phyloP scores from a whole-genome alignment of 2,888 invertebrate species.

The Tanytarsus gracilentus region DNA sequence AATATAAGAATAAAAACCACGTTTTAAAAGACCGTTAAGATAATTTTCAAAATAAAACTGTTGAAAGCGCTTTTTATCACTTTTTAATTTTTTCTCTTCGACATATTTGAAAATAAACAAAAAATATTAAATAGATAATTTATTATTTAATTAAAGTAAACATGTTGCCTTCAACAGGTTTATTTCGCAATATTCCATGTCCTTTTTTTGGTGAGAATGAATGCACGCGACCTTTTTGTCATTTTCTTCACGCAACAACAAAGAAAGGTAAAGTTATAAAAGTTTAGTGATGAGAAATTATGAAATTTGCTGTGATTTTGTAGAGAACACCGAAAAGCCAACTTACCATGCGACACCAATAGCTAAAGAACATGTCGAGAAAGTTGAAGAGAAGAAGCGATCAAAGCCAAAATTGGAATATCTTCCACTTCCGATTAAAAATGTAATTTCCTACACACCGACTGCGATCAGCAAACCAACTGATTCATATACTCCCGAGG shows the following conservation, averaged over 20 bases:
- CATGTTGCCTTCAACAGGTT: slow-evolving; percentile 86
- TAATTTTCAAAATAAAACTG: too few species aligned
- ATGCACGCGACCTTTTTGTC: slow-evolving; percentile 86
- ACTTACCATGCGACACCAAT: slow-evolving; percentile 30
- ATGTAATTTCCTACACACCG: slow-evolving; percentile 12
- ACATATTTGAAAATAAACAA: too few species aligned
- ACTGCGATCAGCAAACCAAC: not conserved
- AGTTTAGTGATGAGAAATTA: slow-evolving; percentile 4
- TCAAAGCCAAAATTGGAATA: slow-evolving; percentile 40
- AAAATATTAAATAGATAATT: too few species aligned
- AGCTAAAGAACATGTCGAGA: slow-evolving; percentile 30
- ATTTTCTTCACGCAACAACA: slow-evolving; percentile 72
- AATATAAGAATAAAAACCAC: too few species aligned
- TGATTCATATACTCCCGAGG: not conserved
- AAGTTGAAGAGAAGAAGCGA: slow-evolving; percentile 32
- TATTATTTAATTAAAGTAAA: too few species aligned
- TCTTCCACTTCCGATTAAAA: slow-evolving; percentile 35
- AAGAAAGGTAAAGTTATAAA: slow-evolving; percentile 49
- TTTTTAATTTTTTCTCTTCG: too few species aligned
- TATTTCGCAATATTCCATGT: slow-evolving; percentile 76
- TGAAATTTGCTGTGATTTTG: slow-evolving; percentile 31
- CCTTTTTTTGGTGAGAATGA: slow-evolving; percentile 71
- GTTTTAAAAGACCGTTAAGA: too few species aligned
- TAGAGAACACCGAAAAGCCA: slow-evolving; percentile 33
- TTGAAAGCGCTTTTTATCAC: too few species aligned